phyloP scores from a whole-genome alignment of 2,797 vertebrate genomes.

The Philypnodon macrostomus region DNA sequence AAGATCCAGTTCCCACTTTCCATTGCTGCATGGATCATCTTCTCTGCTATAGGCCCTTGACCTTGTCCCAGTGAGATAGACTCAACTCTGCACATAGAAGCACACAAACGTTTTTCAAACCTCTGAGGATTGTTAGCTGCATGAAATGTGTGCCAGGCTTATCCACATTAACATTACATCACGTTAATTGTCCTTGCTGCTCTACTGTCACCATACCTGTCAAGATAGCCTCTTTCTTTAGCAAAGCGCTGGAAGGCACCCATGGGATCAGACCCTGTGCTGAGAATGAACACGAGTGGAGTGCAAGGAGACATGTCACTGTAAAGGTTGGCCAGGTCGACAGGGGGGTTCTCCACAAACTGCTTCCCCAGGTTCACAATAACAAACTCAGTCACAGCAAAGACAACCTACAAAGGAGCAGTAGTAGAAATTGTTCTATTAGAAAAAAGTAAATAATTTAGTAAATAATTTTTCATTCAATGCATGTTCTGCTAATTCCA shows the following conservation, averaged over 20 bases:
- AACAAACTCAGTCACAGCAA: slow-evolving; percentile 82
- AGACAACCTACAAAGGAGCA: slow-evolving; percentile 69
- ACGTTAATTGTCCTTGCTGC: too few relatives aligned
- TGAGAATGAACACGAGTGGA: slow-evolving; percentile 83
- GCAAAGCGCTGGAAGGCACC: slow-evolving; percentile 85
- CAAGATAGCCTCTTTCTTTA: slow-evolving; percentile 77
- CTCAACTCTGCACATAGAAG: slow-evolving; percentile 70
- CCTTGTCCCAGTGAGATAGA: slow-evolving; percentile 86
- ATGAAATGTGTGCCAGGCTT: too few relatives aligned
- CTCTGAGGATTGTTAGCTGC: too few relatives aligned
- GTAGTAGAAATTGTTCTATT: not conserved
- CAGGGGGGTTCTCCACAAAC: slow-evolving; percentile 82
- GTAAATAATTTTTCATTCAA: too few relatives aligned
- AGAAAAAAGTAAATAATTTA: not conserved
- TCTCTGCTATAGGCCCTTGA: slow-evolving; percentile 85
- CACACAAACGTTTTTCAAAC: too few relatives aligned
- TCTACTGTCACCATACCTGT: slow-evolving; percentile 67
- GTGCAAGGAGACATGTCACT: slow-evolving; percentile 76
- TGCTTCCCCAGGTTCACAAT: slow-evolving; percentile 78
- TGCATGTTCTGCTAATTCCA: too few relatives aligned
- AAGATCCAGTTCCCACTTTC: slow-evolving; percentile 83
- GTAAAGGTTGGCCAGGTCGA: slow-evolving; percentile 82
- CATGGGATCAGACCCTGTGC: slow-evolving; percentile 86
- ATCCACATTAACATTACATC: not conserved
- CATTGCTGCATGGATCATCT: slow-evolving; percentile 78